These are phyloP conservation scores for Sisor rabdophorus DNA, from an alignment of 2,113 vertebrate species.

Conservation along the genomic window DNA sequence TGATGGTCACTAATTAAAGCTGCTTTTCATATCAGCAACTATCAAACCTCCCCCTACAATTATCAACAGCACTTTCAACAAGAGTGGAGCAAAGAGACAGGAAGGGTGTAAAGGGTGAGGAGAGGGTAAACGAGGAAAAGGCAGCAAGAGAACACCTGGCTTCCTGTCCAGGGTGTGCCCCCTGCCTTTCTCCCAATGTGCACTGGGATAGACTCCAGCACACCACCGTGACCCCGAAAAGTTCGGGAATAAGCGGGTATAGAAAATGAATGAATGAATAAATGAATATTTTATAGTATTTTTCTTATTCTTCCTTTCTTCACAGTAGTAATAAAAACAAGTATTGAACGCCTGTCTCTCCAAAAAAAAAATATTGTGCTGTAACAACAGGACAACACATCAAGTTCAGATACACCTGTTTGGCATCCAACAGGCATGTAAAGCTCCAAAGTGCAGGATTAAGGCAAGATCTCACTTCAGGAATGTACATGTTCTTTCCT, in stretches of 20 bases:
- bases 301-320: too few relatives aligned
- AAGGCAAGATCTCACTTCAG: not conserved
- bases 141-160: slow-evolving; percentile 36
- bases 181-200: too few relatives aligned
- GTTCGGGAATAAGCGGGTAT: too few relatives aligned
- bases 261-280: too few relatives aligned
- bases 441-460: slow-evolving; percentile 17
- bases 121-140: slow-evolving; percentile 20
- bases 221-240: too few relatives aligned
- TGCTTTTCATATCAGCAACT: slow-evolving; percentile 59
- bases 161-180: too few relatives aligned
- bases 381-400: not conserved
- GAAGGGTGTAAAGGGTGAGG: slow-evolving; percentile 23
- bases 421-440: not conserved
- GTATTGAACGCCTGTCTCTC: too few relatives aligned
- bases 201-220: too few relatives aligned
- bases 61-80: slow-evolving; percentile 60
- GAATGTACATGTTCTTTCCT: not conserved
- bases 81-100: slow-evolving; percentile 44
- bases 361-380: too few relatives aligned
- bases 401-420: too few relatives aligned
- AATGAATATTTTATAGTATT: too few relatives aligned
- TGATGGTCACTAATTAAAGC: slow-evolving; percentile 68
- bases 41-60: slow-evolving; percentile 64
- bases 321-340: too few relatives aligned